Percentiles rank a stretch among this genome's conserved stretches.
Conservation (phyloP, 23 tunicate species). For the Clavelina lepadiformis region DNA sequence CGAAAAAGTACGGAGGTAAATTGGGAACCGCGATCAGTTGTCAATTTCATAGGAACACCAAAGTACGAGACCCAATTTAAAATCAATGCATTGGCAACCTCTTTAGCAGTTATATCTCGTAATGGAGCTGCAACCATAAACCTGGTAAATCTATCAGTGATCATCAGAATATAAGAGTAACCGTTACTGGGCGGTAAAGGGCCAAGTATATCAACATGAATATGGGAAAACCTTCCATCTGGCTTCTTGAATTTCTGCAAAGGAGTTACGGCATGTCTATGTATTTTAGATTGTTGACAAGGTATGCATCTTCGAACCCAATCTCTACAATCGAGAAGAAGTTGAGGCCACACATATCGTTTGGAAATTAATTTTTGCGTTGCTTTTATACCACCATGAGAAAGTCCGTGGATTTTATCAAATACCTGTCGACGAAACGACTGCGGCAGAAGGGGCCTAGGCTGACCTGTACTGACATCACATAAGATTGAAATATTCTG, state of each 20-base stretch:
- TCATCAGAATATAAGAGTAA: constrained; percentile 7
- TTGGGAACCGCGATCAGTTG: constrained; percentile 28
- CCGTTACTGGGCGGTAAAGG: constrained; percentile 29
- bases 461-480: constrained; percentile 14
- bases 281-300: constrained; percentile 32
- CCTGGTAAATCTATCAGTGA: constrained; percentile 12
- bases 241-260: background rate
- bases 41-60: constrained; percentile 9
- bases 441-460: constrained; percentile 13
- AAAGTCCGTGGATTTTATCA: background rate
- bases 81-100: constrained; percentile 25
- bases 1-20: constrained; percentile 28
- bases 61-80: constrained; percentile 24
- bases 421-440: constrained; percentile 4
- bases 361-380: constrained; percentile 5
- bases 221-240: constrained; percentile 4
- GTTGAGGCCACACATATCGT: constrained; percentile 21
- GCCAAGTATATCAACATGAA: constrained; percentile 34
- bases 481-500: background rate
- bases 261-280: background rate
- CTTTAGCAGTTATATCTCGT: constrained; percentile 28
- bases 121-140: constrained; percentile 26
- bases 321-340: background rate
- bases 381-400: constrained; percentile 26
- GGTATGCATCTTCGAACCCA: constrained; percentile 12